Evolutionary conservation across 2,797 vertebrate species (phyloP).

Genomic region (Pipistrellus pygmaeus): DNA sequence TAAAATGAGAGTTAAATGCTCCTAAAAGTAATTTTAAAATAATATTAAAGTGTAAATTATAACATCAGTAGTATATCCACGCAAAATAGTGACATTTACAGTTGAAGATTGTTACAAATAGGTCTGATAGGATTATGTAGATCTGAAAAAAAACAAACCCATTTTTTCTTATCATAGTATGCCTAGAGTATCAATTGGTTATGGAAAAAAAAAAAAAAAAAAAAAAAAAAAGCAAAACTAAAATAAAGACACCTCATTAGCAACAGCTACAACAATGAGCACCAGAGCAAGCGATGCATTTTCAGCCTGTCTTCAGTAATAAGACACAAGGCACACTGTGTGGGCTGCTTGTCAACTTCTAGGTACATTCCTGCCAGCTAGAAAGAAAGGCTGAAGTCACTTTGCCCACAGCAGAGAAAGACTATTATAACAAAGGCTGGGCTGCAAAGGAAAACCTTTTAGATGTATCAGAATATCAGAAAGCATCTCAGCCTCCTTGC

Average conservation of each 20-base stretch:
- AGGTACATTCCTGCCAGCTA: constrained; percentile 66
- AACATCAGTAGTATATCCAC: neutral
- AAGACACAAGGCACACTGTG: constrained; percentile 19
- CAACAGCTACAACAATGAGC: constrained; percentile 63
- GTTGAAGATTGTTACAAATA: constrained; percentile 18
- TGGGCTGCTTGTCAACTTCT: constrained; percentile 66
- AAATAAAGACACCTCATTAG: constrained; percentile 39
- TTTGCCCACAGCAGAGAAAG: constrained; percentile 66
- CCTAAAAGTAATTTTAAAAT: constrained; percentile 4
- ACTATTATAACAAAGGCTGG: constrained; percentile 53
- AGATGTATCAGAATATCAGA: constrained; percentile 70
- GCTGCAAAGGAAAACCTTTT: constrained; percentile 70
- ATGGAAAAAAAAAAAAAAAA: neutral
- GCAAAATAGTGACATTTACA: neutral
- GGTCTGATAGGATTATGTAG: neutral
- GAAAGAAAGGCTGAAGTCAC: constrained; percentile 62
- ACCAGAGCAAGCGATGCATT: constrained; percentile 42
- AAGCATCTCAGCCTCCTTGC: constrained; percentile 64
- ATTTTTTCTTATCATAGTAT: constrained; percentile 24
- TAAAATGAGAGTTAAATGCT: neutral
- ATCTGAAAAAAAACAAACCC: neutral
- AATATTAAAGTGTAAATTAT: neutral
- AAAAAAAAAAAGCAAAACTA: neutral
- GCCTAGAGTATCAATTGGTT: constrained; percentile 5
- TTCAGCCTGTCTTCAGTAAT: constrained; percentile 59